Base-by-base conservation (phyloP, 2,797 vertebrate genomes). In the Tokudaia muenninki region DNA sequence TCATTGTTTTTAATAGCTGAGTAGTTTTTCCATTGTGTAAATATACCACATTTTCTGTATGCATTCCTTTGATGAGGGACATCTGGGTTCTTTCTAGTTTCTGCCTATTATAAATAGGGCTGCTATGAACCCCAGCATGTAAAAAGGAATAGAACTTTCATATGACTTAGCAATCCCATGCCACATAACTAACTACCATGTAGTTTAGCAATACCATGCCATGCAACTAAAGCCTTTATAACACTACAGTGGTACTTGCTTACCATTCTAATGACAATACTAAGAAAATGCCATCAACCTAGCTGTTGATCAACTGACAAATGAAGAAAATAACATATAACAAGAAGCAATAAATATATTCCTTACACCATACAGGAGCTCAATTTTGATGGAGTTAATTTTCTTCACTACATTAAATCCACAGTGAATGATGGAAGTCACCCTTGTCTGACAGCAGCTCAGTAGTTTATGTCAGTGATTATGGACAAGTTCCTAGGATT, bases 361-460 rank as follows among this genome's bases (percentile, higher is more conserved):
- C 31, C 70, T 91, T 89, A 87, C 41, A 95, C 95, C 77, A 87
- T 74, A 95, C 65, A 92, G 17, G 92, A 93, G 55, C 77, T 96
- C 92, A 83, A 82, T 94, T 97, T 95, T 93, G 95, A 97, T 94
- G 92, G 95, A 93, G 94, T 97, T 96, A 96, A 97, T 97, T 97
- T 97, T 95, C 95, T 94, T 94, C 87, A 97, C 90, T 94, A 95
- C 95, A 97, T 97, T 97, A 95, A 97, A 88, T 95, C 94, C 65
- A 82, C 61, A 95, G 65, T 95, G 95, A 95, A 84, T 96, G 96
- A 95, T 82, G 12, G 41, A 97, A 97, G 92, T 92, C 86, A 21
- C 83, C 65, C 59, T 65, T 97, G 92, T 94, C 70, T 97, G 94
- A 96, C 90, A 97, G 90, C 55, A 91, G 79, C 95, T 95, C 79